Conservation (phyloP, 2,888 invertebrate species). For the Danaus chrysippus region DNA sequence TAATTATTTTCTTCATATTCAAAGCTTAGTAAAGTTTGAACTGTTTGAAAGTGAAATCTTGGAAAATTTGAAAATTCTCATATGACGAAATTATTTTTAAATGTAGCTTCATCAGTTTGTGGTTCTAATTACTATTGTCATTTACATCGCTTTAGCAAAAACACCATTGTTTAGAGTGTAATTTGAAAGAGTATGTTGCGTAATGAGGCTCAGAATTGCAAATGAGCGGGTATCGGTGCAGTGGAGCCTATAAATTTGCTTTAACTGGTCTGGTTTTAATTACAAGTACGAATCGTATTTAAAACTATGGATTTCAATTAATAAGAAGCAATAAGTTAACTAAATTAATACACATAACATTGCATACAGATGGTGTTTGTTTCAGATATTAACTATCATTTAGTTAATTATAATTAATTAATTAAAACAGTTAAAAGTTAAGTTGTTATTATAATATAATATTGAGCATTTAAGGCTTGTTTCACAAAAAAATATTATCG, state of each 20-base stretch:
- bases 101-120: neutral
- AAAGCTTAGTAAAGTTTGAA: too few species aligned
- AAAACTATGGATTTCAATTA: neutral
- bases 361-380: too few species aligned
- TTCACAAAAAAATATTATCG: too few species aligned
- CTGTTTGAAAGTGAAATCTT: too few species aligned
- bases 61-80: too few species aligned
- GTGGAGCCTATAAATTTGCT: neutral
- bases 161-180: neutral
- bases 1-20: too few species aligned
- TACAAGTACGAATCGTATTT: neutral
- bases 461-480: too few species aligned
- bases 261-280: neutral
- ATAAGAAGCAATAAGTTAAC: neutral
- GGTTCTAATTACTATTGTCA: neutral
- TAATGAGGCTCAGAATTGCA: conserved; percentile 17
- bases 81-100: neutral
- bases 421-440: too few species aligned
- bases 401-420: too few species aligned
- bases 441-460: too few species aligned
- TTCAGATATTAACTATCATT: too few species aligned
- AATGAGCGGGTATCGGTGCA: conserved; percentile 4
- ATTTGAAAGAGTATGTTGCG: conserved; percentile 10
- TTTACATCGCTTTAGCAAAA: neutral
- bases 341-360: neutral